phyloP scores from a whole-genome alignment of 2,797 vertebrate species.

The Sarcophilus harrisii region DNA sequence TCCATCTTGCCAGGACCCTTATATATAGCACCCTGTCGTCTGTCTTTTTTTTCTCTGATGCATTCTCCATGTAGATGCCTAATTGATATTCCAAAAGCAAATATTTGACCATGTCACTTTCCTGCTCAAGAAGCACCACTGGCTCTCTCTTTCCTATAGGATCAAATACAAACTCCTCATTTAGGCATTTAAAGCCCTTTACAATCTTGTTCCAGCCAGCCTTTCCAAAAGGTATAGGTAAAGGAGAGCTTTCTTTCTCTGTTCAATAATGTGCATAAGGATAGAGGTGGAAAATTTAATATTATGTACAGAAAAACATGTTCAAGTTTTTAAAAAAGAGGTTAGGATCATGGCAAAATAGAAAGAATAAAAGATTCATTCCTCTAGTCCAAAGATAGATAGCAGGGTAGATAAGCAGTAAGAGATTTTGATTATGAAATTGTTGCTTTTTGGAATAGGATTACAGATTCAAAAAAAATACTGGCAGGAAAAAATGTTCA shows the following conservation, averaged over 20 bases:
- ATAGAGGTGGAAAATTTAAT: neutral
- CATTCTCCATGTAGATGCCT: neutral
- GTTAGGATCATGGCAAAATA: neutral
- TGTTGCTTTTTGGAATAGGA: neutral
- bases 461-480: neutral
- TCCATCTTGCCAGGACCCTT: neutral
- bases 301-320: neutral
- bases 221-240: neutral
- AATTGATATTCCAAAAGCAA: neutral
- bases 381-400: neutral
- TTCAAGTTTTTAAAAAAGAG: neutral
- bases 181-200: neutral
- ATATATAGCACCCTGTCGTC: neutral
- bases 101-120: neutral
- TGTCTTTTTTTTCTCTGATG: neutral
- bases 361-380: neutral
- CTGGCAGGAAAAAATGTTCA: neutral
- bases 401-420: neutral
- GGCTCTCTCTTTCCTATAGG: neutral
- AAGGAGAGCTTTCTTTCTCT: neutral
- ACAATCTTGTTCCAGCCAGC: neutral
- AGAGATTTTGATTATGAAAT: neutral
- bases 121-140: neutral
- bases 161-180: neutral
- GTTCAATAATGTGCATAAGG: neutral